phyloP scores from a whole-genome alignment of 2,888 invertebrate species.

The Drosophila sordidula region DNA sequence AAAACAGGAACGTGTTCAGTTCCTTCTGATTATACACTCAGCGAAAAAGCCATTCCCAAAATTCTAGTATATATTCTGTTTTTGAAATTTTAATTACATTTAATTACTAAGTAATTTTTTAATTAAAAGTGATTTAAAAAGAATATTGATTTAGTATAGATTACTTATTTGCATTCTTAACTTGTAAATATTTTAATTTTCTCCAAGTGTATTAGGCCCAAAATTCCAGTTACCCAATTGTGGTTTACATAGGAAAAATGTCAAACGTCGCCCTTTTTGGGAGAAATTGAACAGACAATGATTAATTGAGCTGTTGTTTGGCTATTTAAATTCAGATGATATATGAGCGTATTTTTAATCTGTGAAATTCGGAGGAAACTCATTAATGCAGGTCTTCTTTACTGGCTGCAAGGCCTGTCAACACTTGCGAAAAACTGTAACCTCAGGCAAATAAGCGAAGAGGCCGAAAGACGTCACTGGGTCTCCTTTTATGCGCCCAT shows the following conservation, averaged over 20 bases:
- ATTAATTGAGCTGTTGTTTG: constrained; percentile 68
- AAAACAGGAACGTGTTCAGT: constrained; percentile 7
- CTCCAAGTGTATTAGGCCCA: neutral
- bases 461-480: constrained; percentile 4
- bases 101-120: too few species aligned
- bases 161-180: too few species aligned
- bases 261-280: constrained; percentile 14
- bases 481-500: constrained; percentile 16
- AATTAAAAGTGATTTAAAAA: too few species aligned
- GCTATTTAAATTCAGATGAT: constrained; percentile 57
- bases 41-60: neutral
- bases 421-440: constrained; percentile 42
- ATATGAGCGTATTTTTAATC: constrained; percentile 15
- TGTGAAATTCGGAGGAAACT: constrained; percentile 51
- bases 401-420: constrained; percentile 53
- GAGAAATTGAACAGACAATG: constrained; percentile 70
- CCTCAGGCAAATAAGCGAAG: constrained; percentile 31
- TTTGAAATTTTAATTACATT: too few species aligned
- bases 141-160: too few species aligned
- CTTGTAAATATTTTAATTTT: too few species aligned
- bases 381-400: constrained; percentile 67
- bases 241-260: constrained; percentile 28
- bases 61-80: too few species aligned
- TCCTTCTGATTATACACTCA: constrained; percentile 3
- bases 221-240: constrained; percentile 21